Conservation (phyloP, 1,140 invertebrate genomes). For the Proctacanthus coquilletti region DNA sequence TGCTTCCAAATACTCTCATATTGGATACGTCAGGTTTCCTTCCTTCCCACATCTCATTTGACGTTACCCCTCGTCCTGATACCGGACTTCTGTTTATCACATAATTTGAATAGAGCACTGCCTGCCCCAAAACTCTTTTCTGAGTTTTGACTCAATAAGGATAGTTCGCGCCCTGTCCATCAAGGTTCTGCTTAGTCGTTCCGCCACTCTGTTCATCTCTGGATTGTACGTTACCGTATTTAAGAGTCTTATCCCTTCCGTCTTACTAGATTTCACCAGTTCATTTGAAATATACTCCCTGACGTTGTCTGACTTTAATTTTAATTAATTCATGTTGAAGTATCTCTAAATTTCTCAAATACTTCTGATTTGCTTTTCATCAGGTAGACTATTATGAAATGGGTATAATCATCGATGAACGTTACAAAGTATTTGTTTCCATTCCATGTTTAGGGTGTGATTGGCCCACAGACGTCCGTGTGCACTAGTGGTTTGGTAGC, state of each 20-base stretch:
- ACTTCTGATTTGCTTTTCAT: constrained; percentile 16
- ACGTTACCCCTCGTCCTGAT: constrained; percentile 9
- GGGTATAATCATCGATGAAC: constrained; percentile 28
- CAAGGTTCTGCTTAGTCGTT: constrained; percentile 17
- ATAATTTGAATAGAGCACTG: constrained; percentile 13
- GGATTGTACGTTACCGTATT: constrained; percentile 16
- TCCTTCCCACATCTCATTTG: constrained; percentile 18
- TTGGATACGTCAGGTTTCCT: constrained; percentile 14
- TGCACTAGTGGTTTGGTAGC: too few species aligned
- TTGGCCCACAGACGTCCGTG: constrained; percentile 24
- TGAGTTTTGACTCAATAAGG: constrained; percentile 7
- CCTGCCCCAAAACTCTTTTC: constrained; percentile 19
- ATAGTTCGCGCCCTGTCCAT: constrained; percentile 15
- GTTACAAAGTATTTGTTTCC: constrained; percentile 23
- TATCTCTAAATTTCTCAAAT: neutral
- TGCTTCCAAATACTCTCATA: constrained; percentile 16
- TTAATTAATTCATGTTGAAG: constrained; percentile 2
- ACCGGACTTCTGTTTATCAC: constrained; percentile 14
- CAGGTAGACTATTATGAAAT: constrained; percentile 19
- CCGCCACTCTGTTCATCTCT: constrained; percentile 19
- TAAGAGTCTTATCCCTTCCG: constrained; percentile 10
- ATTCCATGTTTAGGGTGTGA: constrained; percentile 15
- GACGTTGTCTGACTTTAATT: constrained; percentile 16
- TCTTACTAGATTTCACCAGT: neutral
- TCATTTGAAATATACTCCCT: constrained; percentile 12